Percentiles rank a stretch among this genome's conserved stretches.
phyloP scores from a whole-genome alignment of 2,888 invertebrate genomes.

The Caenorhabditis imperialis region DNA sequence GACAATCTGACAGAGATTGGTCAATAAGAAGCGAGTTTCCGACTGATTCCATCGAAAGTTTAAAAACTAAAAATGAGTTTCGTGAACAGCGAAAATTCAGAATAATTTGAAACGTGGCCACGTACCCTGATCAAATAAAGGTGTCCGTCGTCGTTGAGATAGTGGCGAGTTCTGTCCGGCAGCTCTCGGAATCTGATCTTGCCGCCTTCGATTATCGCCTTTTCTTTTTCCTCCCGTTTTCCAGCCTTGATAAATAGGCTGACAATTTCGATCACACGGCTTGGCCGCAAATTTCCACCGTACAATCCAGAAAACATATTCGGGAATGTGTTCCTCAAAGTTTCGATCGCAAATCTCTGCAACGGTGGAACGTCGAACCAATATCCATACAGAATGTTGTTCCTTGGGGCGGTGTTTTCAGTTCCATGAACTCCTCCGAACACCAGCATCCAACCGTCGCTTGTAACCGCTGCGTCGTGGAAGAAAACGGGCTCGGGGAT shows the following conservation, averaged over 20 bases:
- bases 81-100: no score
- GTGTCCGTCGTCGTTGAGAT: conserved; percentile 6
- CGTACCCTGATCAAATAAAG: conserved; percentile 1
- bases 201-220: conserved; percentile 7
- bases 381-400: conserved; percentile 47
- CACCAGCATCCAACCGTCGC: conserved; percentile 62
- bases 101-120: background rate
- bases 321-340: conserved; percentile 1
- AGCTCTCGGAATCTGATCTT: conserved; percentile 17
- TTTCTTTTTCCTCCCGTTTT: conserved; percentile 18
- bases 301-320: conserved; percentile 36
- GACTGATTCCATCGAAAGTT: background rate
- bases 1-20: background rate
- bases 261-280: conserved; percentile 6
- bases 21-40: background rate
- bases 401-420: conserved; percentile 19
- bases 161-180: conserved; percentile 6
- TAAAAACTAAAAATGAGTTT: no score
- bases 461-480: conserved; percentile 64
- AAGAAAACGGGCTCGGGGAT: conserved; percentile 65
- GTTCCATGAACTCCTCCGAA: conserved; percentile 60
- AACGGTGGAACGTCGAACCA: conserved; percentile 64
- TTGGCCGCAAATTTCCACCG: conserved; percentile 22
- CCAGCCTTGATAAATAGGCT: conserved; percentile 4
- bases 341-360: conserved; percentile 25